Evolutionary conservation across 2,888 invertebrate genomes (phyloP).

Genomic region (Hedya salicella): DNA sequence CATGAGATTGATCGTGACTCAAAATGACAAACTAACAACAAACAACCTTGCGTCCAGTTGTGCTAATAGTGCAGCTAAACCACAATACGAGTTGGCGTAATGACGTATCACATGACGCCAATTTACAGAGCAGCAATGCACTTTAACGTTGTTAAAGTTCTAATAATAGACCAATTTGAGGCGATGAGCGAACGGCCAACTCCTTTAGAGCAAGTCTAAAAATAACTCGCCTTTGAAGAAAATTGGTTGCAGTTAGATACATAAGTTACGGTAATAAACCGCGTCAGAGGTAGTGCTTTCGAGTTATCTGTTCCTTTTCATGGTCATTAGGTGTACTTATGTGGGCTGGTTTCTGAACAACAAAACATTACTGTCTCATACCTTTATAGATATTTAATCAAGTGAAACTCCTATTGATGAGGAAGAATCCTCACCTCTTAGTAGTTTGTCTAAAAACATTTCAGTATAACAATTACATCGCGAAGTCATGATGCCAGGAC

Average conservation of each 20-base stretch:
- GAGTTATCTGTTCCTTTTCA: too few relatives aligned
- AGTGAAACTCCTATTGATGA: too few relatives aligned
- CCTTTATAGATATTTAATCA: too few relatives aligned
- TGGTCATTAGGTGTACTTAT: background rate
- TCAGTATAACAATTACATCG: too few relatives aligned
- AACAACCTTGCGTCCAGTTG: background rate
- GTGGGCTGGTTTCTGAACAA: background rate
- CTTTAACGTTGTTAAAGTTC: slow-evolving; percentile 22
- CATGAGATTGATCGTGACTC: background rate
- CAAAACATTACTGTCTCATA: too few relatives aligned
- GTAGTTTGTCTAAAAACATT: too few relatives aligned
- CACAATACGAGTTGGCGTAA: background rate
- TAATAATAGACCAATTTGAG: slow-evolving; percentile 35
- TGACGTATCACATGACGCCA: slow-evolving; percentile 19
- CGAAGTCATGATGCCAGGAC: too few relatives aligned
- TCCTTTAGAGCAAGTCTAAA: slow-evolving; percentile 22
- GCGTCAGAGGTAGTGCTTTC: too few relatives aligned
- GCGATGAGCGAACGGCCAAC: slow-evolving; percentile 12
- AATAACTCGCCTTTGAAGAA: slow-evolving; percentile 5
- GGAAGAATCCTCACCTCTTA: too few relatives aligned
- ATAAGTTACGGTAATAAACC: too few relatives aligned
- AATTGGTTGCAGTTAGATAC: slow-evolving; percentile 2
- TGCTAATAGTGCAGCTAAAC: background rate
- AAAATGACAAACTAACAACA: background rate
- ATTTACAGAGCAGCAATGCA: slow-evolving; percentile 11